Evolutionary conservation across 2,888 invertebrate species (phyloP).

Genomic region (Elegia similella): DNA sequence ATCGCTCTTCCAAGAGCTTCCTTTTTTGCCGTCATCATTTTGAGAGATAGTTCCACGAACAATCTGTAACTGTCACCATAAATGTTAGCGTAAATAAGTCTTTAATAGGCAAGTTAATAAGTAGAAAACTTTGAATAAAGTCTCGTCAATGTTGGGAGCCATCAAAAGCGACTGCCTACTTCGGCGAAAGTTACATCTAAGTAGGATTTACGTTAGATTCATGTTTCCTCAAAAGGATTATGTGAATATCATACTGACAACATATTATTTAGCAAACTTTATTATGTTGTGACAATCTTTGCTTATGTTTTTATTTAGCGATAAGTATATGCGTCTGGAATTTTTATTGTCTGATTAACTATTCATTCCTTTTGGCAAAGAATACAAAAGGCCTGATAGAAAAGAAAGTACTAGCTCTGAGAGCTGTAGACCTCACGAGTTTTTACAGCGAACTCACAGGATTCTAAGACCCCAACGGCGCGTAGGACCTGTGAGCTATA

Average conservation of each 20-base stretch:
- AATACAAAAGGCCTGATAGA: too few relatives aligned
- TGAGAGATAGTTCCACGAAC: constrained; percentile 33
- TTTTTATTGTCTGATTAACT: neutral
- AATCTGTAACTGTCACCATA: constrained; percentile 43
- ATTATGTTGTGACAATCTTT: constrained; percentile 19
- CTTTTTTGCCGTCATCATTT: constrained; percentile 24
- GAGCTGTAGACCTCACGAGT: too few relatives aligned
- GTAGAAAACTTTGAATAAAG: constrained; percentile 75
- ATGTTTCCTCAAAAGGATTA: constrained; percentile 69
- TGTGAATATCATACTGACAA: constrained; percentile 62
- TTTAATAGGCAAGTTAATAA: constrained; percentile 76
- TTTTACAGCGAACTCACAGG: too few relatives aligned
- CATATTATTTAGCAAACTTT: constrained; percentile 51
- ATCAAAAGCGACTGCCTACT: constrained; percentile 75
- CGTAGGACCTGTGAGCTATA: too few relatives aligned
- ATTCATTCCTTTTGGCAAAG: neutral
- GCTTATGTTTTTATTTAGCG: neutral
- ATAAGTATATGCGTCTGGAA: neutral
- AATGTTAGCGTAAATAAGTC: constrained; percentile 57
- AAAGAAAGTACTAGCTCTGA: too few relatives aligned
- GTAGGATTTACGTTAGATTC: constrained; percentile 76
- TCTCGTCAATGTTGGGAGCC: constrained; percentile 71
- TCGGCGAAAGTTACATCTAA: constrained; percentile 72
- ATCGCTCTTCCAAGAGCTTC: constrained; percentile 7
- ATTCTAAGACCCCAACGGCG: too few relatives aligned